Evolutionary conservation across 2,797 vertebrate genomes (phyloP).

Genomic region (Propithecus perrieri): DNA sequence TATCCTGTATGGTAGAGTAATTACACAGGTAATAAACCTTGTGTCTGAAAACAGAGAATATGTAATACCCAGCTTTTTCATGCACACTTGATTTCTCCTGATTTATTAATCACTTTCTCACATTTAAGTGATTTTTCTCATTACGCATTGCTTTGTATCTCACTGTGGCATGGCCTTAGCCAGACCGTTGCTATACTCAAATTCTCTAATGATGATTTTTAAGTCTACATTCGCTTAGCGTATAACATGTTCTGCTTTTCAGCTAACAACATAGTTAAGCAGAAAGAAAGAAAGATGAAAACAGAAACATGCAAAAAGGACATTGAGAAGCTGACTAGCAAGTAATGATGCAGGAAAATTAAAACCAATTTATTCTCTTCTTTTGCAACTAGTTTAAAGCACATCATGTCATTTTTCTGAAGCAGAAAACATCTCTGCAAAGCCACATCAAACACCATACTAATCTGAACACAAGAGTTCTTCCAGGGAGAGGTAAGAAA

Average conservation of each 20-base stretch:
- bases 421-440: background rate
- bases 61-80: background rate
- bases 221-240: conserved; percentile 19
- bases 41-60: conserved; percentile 9
- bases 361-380: conserved; percentile 13
- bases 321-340: background rate
- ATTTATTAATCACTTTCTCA: conserved; percentile 57
- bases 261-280: background rate
- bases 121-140: conserved; percentile 51
- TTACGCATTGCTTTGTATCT: conserved; percentile 7
- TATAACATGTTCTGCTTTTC: background rate
- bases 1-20: background rate
- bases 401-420: background rate
- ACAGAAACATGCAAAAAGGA: background rate
- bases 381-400: background rate
- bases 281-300: background rate
- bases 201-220: conserved; percentile 18
- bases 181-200: conserved; percentile 9
- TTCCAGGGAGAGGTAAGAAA: conserved; percentile 5
- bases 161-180: background rate
- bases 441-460: background rate
- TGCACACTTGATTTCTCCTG: conserved; percentile 9
- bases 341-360: background rate
- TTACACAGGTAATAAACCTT: conserved; percentile 47
- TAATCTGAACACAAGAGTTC: background rate